phyloP scores from a whole-genome alignment of 2,888 invertebrate species.

The Trisateles emortualis region DNA sequence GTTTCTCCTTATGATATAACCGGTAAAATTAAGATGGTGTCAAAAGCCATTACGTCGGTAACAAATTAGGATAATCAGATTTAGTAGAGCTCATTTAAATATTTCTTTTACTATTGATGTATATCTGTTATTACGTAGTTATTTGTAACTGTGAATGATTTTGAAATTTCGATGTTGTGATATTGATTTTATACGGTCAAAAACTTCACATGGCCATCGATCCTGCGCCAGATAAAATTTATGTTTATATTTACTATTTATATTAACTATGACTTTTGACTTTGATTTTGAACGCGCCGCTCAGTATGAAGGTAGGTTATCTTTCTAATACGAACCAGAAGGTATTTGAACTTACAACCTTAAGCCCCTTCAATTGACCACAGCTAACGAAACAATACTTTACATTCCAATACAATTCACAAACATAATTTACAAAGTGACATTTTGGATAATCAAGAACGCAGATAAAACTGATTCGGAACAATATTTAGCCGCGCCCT shows the following conservation, averaged over 20 bases:
- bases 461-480: background rate
- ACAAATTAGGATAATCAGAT: constrained; percentile 24
- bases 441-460: background rate
- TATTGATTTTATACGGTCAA: too few species aligned
- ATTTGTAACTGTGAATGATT: too few species aligned
- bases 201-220: too few species aligned
- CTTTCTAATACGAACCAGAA: too few species aligned
- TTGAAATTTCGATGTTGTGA: too few species aligned
- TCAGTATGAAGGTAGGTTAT: too few species aligned
- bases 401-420: background rate
- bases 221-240: too few species aligned
- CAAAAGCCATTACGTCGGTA: constrained; percentile 2
- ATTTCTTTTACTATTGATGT: constrained; percentile 3
- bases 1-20: constrained; percentile 17
- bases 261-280: too few species aligned
- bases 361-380: too few species aligned
- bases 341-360: too few species aligned
- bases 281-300: too few species aligned
- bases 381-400: background rate
- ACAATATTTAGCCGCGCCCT: background rate
- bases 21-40: constrained; percentile 7
- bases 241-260: too few species aligned
- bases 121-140: background rate
- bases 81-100: constrained; percentile 12
- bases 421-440: background rate